phyloP scores from a whole-genome alignment of 2,113 vertebrate genomes.

The Tragelaphus imberbis region DNA sequence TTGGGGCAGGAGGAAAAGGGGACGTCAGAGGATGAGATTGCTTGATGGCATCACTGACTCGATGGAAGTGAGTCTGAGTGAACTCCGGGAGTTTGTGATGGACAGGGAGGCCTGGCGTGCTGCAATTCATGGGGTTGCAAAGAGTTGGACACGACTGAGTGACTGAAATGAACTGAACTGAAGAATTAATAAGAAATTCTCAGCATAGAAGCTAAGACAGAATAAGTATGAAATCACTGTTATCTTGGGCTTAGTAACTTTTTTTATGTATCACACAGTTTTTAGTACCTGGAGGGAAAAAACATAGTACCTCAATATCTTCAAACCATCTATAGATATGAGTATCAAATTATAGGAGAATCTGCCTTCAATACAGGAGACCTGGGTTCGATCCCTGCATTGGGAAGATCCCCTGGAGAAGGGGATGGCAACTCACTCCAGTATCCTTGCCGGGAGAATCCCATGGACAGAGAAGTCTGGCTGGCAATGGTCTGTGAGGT shows the following conservation, averaged over 20 bases:
- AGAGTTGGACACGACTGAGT: rapidly evolving
- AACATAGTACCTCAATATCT: neutral
- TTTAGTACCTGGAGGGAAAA: neutral
- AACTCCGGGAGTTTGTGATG: too few relatives aligned
- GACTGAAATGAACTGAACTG: too few relatives aligned
- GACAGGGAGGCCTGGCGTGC: too few relatives aligned
- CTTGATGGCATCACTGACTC: rapidly evolving
- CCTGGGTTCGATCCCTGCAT: neutral
- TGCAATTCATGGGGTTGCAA: too few relatives aligned
- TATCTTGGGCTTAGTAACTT: neutral
- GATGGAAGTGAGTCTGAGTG: too few relatives aligned
- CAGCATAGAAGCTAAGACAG: neutral
- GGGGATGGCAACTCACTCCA: neutral
- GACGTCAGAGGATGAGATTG: too few relatives aligned
- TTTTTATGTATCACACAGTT: neutral
- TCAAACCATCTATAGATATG: neutral
- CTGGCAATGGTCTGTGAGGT: rapidly evolving
- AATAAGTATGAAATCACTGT: neutral
- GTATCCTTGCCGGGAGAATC: neutral
- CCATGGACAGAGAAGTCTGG: neutral
- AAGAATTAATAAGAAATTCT: neutral
- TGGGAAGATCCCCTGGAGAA: neutral
- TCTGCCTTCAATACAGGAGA: neutral
- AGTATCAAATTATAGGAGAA: neutral
- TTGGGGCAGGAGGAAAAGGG: too few relatives aligned